A percentile compares a stretch with the other conserved stretches of the same genome.
phyloP scores from a whole-genome alignment of 2,888 invertebrate species.

The Synanthedon formicaeformis region DNA sequence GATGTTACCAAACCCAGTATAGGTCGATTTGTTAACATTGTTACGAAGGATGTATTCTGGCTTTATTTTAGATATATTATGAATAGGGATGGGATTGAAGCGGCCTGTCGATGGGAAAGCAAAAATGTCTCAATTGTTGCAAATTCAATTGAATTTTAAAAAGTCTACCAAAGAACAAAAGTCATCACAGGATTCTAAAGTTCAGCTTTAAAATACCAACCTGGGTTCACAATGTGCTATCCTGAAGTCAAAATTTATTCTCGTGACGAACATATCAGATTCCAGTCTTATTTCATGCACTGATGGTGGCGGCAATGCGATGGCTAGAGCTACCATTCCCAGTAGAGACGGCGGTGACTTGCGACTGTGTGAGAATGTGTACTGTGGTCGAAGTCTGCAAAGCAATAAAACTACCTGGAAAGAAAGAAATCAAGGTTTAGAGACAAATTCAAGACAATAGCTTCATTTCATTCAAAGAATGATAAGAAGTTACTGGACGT shows the following conservation, averaged over 20 bases:
- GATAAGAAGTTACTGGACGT: neutral
- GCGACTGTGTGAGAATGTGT: conserved; percentile 90
- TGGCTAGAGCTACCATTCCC: conserved; percentile 95
- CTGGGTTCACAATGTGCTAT: conserved; percentile 97
- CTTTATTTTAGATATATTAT: too few relatives aligned
- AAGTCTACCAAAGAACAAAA: neutral
- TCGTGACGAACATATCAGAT: conserved; percentile 95
- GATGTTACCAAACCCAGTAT: too few relatives aligned
- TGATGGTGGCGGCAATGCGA: conserved; percentile 95
- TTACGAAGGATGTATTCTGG: too few relatives aligned
- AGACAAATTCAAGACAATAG: neutral
- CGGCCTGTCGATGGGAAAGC: too few relatives aligned
- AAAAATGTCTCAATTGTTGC: too few relatives aligned
- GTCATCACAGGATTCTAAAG: conserved; percentile 22
- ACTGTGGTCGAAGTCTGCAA: conserved; percentile 92
- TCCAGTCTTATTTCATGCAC: conserved; percentile 97
- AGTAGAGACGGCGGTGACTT: conserved; percentile 88
- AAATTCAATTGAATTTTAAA: too few relatives aligned
- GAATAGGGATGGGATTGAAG: too few relatives aligned
- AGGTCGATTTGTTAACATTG: too few relatives aligned
- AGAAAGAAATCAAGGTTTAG: conserved; percentile 15
- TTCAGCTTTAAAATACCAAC: conserved; percentile 48
- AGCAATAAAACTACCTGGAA: conserved; percentile 92
- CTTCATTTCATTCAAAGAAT: neutral
- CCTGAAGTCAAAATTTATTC: conserved; percentile 95